Evolutionary conservation across 1,140 invertebrate species (phyloP), one percentile per base, ranked within the genome.

Genomic region (Drosophila guanche): DNA sequence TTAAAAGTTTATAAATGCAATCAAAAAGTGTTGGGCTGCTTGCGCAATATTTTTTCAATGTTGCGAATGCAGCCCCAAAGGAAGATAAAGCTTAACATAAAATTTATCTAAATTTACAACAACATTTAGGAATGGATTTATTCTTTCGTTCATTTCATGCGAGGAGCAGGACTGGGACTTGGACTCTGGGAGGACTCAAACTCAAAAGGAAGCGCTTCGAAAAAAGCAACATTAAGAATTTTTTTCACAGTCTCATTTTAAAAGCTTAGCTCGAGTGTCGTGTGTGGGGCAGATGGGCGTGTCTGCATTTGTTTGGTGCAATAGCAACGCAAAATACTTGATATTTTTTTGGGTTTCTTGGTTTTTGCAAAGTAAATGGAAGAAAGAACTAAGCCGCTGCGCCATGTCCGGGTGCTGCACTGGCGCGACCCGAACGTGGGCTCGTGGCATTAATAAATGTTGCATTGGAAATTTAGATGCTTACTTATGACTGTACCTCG

Each of bases 401-500:
- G 33, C 62, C 75, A 57, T 60, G 76, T 45, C n/a, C 52, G 68
- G 58, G 67, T 51, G 20, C 25, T 10, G 12, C 20, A 6, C 5
- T 43, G 14, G 33, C 45, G 3, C 20, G 16, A 1, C 47, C 23
- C 43, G 29, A 29, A 23, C 50, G 7, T 66, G 40, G 29, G 12
- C 16, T 2, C 29, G 42, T 51, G 69, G 69, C 80, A 84, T 86
- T 90, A 81, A 69, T 90, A 90, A 90, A 90, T 90, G 89, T 90
- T 91, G 86, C 80, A 85, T 85, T 91, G 83, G 74, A 90, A 90
- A 90, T 79, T 89, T 90, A 90, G 90, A 91, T 92, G 94, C 95
- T 96, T 95, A 96, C 96, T 96, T 94, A 96, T 96, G 74, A 95
- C 95, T 93, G 95, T 96, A 95, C 96, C 96, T 94, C 96, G 94